Conservation (phyloP, 2,113 vertebrate genomes). For the Furnarius figulus region DNA sequence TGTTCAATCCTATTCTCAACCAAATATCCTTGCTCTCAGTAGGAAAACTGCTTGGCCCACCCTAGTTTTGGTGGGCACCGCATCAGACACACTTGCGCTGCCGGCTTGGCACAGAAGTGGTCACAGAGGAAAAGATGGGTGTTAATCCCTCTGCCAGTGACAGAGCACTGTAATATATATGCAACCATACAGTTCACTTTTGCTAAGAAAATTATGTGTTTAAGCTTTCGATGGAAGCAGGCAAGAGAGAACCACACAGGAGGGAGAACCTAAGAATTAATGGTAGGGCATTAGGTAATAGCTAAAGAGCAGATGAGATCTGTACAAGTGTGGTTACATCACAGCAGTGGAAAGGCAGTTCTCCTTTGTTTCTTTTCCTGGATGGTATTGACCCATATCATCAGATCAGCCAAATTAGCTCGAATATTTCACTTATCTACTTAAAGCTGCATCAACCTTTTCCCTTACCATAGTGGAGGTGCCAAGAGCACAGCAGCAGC, state of each 20-base stretch:
- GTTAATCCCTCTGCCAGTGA: neutral
- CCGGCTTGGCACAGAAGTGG: neutral
- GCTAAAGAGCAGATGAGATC: neutral
- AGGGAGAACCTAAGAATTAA: neutral
- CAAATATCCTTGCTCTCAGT: neutral
- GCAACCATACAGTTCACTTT: neutral
- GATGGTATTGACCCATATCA: neutral
- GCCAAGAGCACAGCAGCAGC: accelerated
- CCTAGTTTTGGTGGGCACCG: neutral
- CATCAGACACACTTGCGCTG: accelerated
- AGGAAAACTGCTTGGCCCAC: neutral
- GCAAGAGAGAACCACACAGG: neutral
- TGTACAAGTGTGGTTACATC: neutral
- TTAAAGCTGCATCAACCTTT: neutral
- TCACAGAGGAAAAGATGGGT: neutral
- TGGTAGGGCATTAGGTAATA: neutral
- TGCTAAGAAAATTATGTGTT: neutral
- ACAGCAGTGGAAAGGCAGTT: neutral
- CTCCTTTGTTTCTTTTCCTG: neutral
- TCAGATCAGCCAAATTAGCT: neutral
- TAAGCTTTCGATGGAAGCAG: neutral
- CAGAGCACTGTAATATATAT: neutral
- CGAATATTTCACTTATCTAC: neutral
- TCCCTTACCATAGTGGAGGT: neutral
- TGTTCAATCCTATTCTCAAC: neutral